Base-by-base conservation (phyloP, 2,888 invertebrate species). In the Pterobdella sp. region DNA sequence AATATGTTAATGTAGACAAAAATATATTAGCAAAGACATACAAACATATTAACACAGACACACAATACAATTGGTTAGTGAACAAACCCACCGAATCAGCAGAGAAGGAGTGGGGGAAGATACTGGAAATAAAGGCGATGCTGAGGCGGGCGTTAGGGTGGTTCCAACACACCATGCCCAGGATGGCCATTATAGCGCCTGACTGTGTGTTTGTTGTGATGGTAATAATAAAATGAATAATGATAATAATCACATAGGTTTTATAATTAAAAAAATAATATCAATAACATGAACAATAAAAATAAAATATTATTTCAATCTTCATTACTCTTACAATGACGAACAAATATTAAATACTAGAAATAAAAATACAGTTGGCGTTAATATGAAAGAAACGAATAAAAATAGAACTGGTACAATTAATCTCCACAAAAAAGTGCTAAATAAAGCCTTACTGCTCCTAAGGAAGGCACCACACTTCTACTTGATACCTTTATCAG, bases 101-200 rank as follows among this genome's bases (percentile, higher is more conserved):
- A 42, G 92, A 90, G 83, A 97, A 95, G 37, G 90, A 90, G 76
- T 81, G 81, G 4, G 81, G 81, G 34, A 79, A 74, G 77, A 92
- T 87, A 86, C 90, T 89, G 2, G 95, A 95, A 77, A 98, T 82
- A 83, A 98, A 91, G 74, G 95, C 89, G 75, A 98, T 90, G 80
- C 90, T 89, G 74, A 98, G 86, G 82, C 88, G 87, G n/a, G 91
- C 90, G 77, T 96, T 90, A 3, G 97, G 97, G 84, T 90, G 91
- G 80, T 90, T 89, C 70, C 90, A 87, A 83, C 95, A 96, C 0
- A 92, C 90, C 81, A 90, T 92, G 34, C 91, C 90, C 75, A 97
- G 84, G 68, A 96, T 87, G 34, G 90, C 90, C 90, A 95, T 91
- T 78, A 97, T 92, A 69, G 96, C 95, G 74, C 97, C 97, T 42